Evolutionary conservation across 1,140 invertebrate species (phyloP).

Genomic region (Philopotamus ludificatus): DNA sequence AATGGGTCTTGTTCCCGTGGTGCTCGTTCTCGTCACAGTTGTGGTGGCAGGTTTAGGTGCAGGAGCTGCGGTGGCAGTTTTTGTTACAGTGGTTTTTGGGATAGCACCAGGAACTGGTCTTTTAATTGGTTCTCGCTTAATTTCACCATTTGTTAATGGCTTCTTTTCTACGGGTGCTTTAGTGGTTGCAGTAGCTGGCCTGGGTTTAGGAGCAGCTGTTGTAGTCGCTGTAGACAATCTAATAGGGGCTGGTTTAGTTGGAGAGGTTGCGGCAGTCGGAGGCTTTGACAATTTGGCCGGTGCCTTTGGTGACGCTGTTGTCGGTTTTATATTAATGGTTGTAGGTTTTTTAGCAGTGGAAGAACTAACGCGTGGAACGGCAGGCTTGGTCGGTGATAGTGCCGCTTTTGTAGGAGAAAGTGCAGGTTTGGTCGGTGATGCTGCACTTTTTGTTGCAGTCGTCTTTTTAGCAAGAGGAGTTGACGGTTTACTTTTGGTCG

Average conservation of each 20-base stretch:
- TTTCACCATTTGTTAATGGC: slow-evolving; percentile 52
- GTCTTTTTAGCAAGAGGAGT: slow-evolving; percentile 25
- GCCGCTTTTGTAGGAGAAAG: slow-evolving; percentile 42
- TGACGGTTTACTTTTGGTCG: slow-evolving; percentile 36
- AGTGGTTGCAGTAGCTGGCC: slow-evolving; percentile 33
- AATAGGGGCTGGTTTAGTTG: slow-evolving; percentile 28
- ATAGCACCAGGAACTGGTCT: slow-evolving; percentile 12
- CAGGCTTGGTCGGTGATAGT: slow-evolving; percentile 40
- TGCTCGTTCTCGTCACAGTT: slow-evolving; percentile 35
- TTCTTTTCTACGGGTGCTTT: slow-evolving; percentile 48
- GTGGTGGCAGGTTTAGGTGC: slow-evolving; percentile 40
- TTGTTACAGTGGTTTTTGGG: slow-evolving; percentile 1
- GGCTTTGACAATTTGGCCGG: slow-evolving; percentile 29
- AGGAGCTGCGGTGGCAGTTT: slow-evolving; percentile 22
- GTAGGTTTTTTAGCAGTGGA: slow-evolving; percentile 45
- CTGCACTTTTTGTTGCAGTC: slow-evolving; percentile 32
- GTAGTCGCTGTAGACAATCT: slow-evolving; percentile 23
- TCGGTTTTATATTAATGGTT: slow-evolving; percentile 46
- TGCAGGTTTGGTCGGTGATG: slow-evolving; percentile 42
- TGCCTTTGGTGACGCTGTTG: slow-evolving; percentile 43
- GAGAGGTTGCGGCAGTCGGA: slow-evolving; percentile 22
- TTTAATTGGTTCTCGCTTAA: slow-evolving; percentile 43
- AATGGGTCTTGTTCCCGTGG: slow-evolving; percentile 39
- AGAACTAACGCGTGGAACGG: slow-evolving; percentile 40
- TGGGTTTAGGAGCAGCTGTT: slow-evolving; percentile 33